Conservation (phyloP, 2,113 vertebrate species). For the Albula goreensis region DNA sequence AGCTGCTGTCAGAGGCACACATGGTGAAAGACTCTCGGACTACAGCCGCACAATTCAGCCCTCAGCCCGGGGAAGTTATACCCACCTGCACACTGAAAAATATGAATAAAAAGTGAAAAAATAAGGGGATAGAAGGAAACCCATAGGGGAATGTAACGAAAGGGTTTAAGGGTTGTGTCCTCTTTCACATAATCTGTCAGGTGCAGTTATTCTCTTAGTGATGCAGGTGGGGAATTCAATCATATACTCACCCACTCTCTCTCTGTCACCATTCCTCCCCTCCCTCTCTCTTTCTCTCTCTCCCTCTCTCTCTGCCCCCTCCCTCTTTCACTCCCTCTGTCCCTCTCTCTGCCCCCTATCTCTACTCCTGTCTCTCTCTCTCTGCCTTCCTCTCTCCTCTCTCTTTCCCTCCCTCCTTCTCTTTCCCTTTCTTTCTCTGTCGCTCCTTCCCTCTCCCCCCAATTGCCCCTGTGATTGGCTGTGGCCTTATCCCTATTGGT, state of each 20-base stretch:
- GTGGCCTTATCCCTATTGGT: too few species aligned
- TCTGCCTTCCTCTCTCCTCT: too few species aligned
- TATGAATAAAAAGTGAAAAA: neutral
- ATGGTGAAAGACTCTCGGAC: neutral
- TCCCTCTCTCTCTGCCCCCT: neutral
- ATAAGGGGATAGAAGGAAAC: neutral
- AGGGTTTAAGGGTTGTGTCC: constrained; percentile 1
- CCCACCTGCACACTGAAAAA: neutral
- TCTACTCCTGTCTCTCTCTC: too few species aligned
- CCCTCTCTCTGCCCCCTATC: too few species aligned
- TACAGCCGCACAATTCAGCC: neutral
- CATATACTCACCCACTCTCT: too few species aligned
- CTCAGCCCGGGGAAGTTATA: neutral
- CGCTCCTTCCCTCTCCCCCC: too few species aligned
- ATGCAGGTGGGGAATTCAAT: neutral
- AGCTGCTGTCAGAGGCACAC: constrained; percentile 18
- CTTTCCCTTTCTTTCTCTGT: too few species aligned
- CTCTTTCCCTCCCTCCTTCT: too few species aligned
- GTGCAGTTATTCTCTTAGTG: constrained; percentile 9
- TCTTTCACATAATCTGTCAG: constrained; percentile 16
- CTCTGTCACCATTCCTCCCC: too few species aligned
- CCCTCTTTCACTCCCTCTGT: neutral
- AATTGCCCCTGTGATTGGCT: too few species aligned
- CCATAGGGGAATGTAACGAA: constrained; percentile 6
- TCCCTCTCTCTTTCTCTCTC: too few species aligned